These are phyloP conservation scores for Lypha dubia DNA, from an alignment of 2,888 invertebrate genomes.

Conservation along the genomic window DNA sequence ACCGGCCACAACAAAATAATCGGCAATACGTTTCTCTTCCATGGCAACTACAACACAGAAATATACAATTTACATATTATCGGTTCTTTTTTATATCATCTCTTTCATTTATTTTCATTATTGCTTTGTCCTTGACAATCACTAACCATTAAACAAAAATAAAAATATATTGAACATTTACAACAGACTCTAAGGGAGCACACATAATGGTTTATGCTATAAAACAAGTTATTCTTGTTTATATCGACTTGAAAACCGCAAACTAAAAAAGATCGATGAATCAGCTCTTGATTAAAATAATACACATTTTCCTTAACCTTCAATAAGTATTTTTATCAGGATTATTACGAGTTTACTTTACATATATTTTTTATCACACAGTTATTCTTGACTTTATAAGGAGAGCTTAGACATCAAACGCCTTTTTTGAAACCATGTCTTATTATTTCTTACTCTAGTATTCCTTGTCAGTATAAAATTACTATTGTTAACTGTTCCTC, in stretches of 20 bases:
- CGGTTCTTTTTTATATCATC: neutral
- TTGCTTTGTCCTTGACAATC: constrained; percentile 68
- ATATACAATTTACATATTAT: constrained; percentile 18
- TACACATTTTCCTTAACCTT: constrained; percentile 53
- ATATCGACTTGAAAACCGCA: constrained; percentile 21
- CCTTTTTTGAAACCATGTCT: constrained; percentile 15
- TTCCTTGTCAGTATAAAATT: constrained; percentile 56
- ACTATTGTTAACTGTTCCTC: constrained; percentile 50
- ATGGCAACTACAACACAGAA: constrained; percentile 82
- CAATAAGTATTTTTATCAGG: constrained; percentile 21
- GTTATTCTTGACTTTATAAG: constrained; percentile 11
- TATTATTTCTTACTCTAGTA: constrained; percentile 22
- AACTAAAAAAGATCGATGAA: constrained; percentile 50
- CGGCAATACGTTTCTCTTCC: constrained; percentile 95
- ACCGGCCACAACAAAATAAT: constrained; percentile 99
- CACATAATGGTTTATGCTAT: constrained; percentile 4
- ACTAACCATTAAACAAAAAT: constrained; percentile 22
- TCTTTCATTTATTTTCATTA: constrained; percentile 21
- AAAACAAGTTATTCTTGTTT: constrained; percentile 70
- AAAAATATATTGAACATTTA: constrained; percentile 48
- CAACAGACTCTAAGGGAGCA: constrained; percentile 12
- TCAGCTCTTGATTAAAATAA: constrained; percentile 57
- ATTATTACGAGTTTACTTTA: neutral
- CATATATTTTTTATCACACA: neutral
- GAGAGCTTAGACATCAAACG: constrained; percentile 44